These are phyloP conservation scores for Portevinia maculata DNA, from an alignment of 2,888 invertebrate species.

Conservation along the genomic window DNA sequence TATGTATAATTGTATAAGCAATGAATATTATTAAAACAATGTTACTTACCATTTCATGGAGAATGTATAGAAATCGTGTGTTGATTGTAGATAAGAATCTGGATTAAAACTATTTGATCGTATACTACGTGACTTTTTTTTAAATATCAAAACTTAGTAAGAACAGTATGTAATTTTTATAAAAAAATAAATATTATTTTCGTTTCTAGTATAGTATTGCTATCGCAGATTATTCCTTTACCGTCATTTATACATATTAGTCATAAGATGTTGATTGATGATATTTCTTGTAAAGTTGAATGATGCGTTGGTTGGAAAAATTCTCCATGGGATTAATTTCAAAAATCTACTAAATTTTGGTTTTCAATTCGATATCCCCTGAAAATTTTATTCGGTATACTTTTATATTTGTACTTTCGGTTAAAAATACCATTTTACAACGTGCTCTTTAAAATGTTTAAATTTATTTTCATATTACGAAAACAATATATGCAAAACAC, in stretches of 20 bases:
- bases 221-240: constrained; percentile 1
- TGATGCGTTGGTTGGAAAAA: constrained; percentile 43
- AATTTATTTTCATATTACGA: constrained; percentile 67
- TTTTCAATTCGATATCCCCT: constrained; percentile 34
- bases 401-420: constrained; percentile 80
- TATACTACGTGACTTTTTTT: constrained; percentile 23
- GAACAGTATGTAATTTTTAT: constrained; percentile 5
- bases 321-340: constrained; percentile 25
- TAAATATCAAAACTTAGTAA: neutral
- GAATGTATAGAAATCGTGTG: constrained; percentile 45
- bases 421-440: constrained; percentile 81
- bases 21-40: constrained; percentile 7
- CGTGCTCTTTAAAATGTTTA: constrained; percentile 77
- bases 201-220: constrained; percentile 12
- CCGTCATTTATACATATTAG: constrained; percentile 9
- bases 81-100: constrained; percentile 58
- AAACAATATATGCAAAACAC: constrained; percentile 48
- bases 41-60: constrained; percentile 58
- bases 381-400: constrained; percentile 64
- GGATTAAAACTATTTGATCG: constrained; percentile 33
- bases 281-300: constrained; percentile 52
- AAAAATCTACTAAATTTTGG: constrained; percentile 40
- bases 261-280: constrained; percentile 43
- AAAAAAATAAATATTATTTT: constrained; percentile 5
- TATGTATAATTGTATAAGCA: too few species aligned